These are phyloP conservation scores for Amphiura filiformis DNA, from an alignment of 35 echinoderm and acorn worm species.

Conservation along the genomic window DNA sequence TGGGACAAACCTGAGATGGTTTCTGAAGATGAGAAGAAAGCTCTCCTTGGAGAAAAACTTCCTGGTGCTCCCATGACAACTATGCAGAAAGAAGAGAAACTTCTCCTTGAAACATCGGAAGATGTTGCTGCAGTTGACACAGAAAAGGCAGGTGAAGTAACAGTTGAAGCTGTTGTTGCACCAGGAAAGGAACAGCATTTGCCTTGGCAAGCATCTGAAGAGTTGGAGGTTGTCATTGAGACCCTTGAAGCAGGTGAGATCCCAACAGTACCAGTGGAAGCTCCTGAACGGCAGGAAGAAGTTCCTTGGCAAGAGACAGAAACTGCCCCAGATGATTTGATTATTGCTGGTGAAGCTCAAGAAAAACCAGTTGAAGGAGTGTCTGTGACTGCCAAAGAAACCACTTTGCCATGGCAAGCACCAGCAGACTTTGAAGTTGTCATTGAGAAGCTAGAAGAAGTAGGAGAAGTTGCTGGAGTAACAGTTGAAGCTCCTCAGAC, in stretches of 20 bases:
- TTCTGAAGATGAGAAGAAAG: background rate
- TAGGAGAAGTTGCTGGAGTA: background rate
- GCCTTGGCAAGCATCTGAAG: slow-evolving; percentile 15
- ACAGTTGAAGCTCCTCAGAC: slow-evolving; percentile 6
- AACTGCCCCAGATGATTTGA: background rate
- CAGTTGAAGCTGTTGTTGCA: slow-evolving; percentile 5
- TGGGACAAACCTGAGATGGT: slow-evolving; percentile 9
- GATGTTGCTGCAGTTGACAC: slow-evolving; percentile 2
- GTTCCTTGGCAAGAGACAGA: slow-evolving; percentile 6
- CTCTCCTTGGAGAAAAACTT: slow-evolving; percentile 14
- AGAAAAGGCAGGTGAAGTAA: slow-evolving; percentile 15
- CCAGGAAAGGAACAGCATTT: slow-evolving; percentile 22
- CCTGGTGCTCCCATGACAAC: slow-evolving; percentile 17
- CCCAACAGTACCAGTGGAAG: background rate
- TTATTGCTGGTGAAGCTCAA: background rate
- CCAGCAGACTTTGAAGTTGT: slow-evolving; percentile 21
- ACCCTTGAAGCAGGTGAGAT: slow-evolving; percentile 2
- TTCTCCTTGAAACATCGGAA: slow-evolving; percentile 11
- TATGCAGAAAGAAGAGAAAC: slow-evolving; percentile 16
- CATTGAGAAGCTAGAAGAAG: background rate
- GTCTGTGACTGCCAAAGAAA: slow-evolving; percentile 12
- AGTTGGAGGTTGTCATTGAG: background rate
- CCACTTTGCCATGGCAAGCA: background rate
- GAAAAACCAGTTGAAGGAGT: background rate
- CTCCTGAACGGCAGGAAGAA: background rate